Conservation (phyloP, 2,797 vertebrate genomes). For the Nyctibius grandis region DNA sequence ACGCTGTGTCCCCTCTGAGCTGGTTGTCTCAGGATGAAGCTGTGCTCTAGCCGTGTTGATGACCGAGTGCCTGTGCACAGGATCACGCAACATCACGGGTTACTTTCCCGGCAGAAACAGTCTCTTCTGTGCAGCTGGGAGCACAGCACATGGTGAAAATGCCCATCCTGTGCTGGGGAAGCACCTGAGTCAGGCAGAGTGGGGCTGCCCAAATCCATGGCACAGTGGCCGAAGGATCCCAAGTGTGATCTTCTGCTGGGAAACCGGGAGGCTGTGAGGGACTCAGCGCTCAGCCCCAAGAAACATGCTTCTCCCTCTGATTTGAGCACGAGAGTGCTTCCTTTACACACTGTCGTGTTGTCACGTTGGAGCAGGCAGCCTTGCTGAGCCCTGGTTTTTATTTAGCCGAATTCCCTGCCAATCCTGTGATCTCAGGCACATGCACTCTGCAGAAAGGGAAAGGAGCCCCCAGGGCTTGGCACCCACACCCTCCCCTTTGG, state of each 20-base stretch:
- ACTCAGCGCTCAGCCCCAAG: not conserved
- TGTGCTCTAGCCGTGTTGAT: not conserved
- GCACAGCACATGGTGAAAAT: rapidly evolving
- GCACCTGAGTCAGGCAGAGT: not conserved
- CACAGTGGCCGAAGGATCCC: not conserved
- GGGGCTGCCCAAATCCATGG: not conserved
- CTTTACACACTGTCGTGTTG: not conserved
- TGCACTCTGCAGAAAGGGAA: not conserved
- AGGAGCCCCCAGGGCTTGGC: not conserved
- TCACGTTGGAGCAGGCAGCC: not conserved
- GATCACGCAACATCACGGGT: rapidly evolving
- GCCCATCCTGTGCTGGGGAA: not conserved
- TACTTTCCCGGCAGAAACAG: not conserved
- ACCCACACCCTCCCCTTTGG: not conserved
- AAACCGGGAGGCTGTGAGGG: not conserved
- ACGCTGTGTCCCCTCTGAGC: rapidly evolving
- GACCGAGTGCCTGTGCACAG: rapidly evolving
- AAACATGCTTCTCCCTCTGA: not conserved
- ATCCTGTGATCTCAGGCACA: not conserved
- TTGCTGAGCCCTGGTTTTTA: not conserved
- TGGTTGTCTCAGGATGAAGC: not conserved
- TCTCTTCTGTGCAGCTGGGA: not conserved
- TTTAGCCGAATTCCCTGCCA: not conserved
- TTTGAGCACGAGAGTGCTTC: not conserved
- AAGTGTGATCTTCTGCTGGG: not conserved